Percentiles rank a stretch among this genome's conserved stretches.
Evolutionary conservation across 2,113 vertebrate species (phyloP).

Genomic region (Xiphorhynchus elegans): DNA sequence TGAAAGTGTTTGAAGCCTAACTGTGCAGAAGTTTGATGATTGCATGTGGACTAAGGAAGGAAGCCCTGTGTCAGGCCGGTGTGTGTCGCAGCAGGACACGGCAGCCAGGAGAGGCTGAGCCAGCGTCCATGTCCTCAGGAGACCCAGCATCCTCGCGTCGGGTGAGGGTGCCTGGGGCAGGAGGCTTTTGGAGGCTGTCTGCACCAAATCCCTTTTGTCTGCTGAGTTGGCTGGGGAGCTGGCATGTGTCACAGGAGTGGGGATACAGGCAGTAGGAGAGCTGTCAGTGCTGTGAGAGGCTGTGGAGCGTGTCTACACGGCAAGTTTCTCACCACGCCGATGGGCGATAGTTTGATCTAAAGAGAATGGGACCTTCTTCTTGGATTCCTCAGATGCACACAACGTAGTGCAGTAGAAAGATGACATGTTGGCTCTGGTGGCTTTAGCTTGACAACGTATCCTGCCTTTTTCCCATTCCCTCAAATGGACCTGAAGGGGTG

Average conservation of each 20-base stretch:
- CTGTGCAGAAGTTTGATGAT: rapidly evolving
- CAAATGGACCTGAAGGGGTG: background rate
- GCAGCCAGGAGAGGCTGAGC: background rate
- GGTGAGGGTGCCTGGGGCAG: background rate
- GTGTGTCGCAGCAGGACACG: rapidly evolving
- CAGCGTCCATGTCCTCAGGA: rapidly evolving
- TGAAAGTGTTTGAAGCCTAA: background rate
- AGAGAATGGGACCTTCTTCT: background rate
- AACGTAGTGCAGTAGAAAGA: background rate
- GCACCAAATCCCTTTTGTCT: background rate
- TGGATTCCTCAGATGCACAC: background rate
- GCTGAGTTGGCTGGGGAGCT: background rate
- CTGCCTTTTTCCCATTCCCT: background rate
- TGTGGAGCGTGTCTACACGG: rapidly evolving
- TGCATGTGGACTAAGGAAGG: background rate
- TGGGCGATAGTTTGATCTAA: background rate
- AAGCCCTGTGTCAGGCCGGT: background rate
- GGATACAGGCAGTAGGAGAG: background rate
- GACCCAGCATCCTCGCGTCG: rapidly evolving
- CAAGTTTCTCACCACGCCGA: background rate
- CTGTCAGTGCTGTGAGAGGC: background rate
- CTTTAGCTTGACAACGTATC: background rate
- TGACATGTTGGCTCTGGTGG: background rate
- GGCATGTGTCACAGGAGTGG: background rate
- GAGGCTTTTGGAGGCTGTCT: background rate